Base-by-base conservation (phyloP, 2,113 vertebrate genomes). In the Nycticorax nycticorax region DNA sequence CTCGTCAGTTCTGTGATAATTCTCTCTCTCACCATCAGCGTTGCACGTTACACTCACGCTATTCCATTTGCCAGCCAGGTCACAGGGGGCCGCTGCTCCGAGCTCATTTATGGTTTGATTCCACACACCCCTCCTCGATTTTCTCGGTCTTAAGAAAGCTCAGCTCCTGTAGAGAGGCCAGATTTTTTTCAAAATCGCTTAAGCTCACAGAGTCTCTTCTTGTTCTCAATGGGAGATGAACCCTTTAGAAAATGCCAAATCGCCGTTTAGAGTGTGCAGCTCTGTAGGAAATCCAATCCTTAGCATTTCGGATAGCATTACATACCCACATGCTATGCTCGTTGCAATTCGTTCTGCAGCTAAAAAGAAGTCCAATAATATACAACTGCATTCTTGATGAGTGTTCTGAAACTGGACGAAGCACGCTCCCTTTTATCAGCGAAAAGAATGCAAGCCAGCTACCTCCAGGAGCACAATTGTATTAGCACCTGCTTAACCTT, bases 211-310 rank as follows among this genome's bases (percentile, higher is more conserved):
- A 80, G 37, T 52, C 63, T 92, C 71, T 57, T 76, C 67, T 75
- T 89, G 48, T 60, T 89, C 83, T 93, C 83, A 89, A 47, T 72
- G 53, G 80, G 68, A 85, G 64, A 91, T 9, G 76, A 91, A 62
- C 4, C 11, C 73, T 63, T 91, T 84, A 92, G 79, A 91, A 95
- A 96, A 92, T 91, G 64, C 66, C 93, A 93, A 73, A 86, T 92
- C 64, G 60, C 80, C 76, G 79, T 91, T 85, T 82, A 30, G 48
- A 94, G 48, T 9, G 35, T 32, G 73, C 30, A 68, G 80, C 83
- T 75, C 76, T 64, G 60, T 28, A 87, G 91, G 89, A 92, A 96
- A 85, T 37, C 16, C 0, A 0, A n/a, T 45, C 77, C 73, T 87
- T 47, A 78, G 74, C 12, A 19, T 91, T 94, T 93, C 0, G 0